Conservation (phyloP, 1,140 invertebrate species). For the Plutomurus gul region DNA sequence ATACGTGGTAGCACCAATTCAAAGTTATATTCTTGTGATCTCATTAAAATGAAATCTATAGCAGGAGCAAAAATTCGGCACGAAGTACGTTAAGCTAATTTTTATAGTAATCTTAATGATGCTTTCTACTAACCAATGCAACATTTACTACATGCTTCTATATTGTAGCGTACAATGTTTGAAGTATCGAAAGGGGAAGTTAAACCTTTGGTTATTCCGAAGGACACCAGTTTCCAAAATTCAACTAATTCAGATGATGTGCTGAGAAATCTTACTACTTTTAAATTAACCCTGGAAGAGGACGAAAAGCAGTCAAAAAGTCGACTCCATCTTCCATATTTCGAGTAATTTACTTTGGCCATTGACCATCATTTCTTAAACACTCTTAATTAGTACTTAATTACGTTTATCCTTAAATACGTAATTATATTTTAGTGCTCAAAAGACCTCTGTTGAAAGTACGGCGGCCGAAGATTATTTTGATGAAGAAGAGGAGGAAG, state of each 20-base stretch:
- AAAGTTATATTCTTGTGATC: conserved; percentile 41
- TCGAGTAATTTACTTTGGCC: conserved; percentile 41
- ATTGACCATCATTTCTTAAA: not conserved
- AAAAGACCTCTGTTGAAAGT: conserved; percentile 32
- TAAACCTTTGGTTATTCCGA: not conserved
- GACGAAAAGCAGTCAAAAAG: conserved; percentile 48
- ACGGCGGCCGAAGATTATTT: conserved; percentile 17
- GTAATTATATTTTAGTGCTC: conserved; percentile 37
- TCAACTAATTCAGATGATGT: conserved; percentile 30
- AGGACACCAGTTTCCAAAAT: not conserved
- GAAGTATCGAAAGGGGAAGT: conserved; percentile 20
- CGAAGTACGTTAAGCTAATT: conserved; percentile 9
- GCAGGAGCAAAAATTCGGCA: conserved; percentile 28
- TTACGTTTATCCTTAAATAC: not conserved
- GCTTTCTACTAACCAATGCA: not conserved
- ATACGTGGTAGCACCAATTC: not conserved
- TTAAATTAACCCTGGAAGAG: conserved; percentile 52
- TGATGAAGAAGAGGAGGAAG: conserved; percentile 50
- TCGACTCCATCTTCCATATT: conserved; percentile 50
- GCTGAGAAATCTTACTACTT: conserved; percentile 46
- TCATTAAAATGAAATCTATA: conserved; percentile 36
- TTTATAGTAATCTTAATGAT: not conserved
- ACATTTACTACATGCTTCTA: not conserved
- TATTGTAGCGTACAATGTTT: conserved; percentile 26
- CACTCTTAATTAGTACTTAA: not conserved